Percentiles rank a stretch among this genome's conserved stretches.
These are phyloP conservation scores for Euglossa dilemma DNA, from an alignment of 1,140 invertebrate species.

Conservation along the genomic window DNA sequence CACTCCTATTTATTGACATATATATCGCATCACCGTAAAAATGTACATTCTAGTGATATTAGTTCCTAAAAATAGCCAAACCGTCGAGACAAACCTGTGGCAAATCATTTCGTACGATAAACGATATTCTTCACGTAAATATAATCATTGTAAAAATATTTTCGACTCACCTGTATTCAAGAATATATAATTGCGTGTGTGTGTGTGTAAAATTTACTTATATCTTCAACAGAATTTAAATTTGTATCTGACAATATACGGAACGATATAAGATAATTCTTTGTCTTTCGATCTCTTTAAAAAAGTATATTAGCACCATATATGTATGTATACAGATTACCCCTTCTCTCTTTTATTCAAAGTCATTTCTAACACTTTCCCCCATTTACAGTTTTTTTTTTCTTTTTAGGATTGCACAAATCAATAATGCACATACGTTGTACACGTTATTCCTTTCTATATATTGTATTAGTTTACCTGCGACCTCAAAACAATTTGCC, in stretches of 20 bases:
- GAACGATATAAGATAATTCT: conserved; percentile 25
- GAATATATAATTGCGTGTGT: conserved; percentile 6
- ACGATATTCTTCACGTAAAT: conserved; percentile 34
- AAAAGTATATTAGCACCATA: conserved; percentile 51
- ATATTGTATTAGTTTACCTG: background rate
- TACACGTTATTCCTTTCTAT: background rate
- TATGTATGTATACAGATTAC: conserved; percentile 3
- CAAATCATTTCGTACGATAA: conserved; percentile 60
- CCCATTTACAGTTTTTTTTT: background rate
- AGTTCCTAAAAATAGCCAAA: conserved; percentile 60
- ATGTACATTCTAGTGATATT: conserved; percentile 67
- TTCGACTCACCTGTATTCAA: conserved; percentile 23
- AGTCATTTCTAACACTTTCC: background rate
- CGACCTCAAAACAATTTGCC: conserved; percentile 61
- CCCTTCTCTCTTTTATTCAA: background rate
- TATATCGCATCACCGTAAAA: conserved; percentile 60
- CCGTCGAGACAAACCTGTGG: conserved; percentile 57
- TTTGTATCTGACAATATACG: conserved; percentile 12
- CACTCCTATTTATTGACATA: conserved; percentile 63
- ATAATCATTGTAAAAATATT: conserved; percentile 41
- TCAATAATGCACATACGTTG: conserved; percentile 26
- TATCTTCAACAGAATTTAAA: conserved; percentile 36
- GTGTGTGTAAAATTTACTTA: conserved; percentile 20
- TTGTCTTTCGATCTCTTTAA: conserved; percentile 37
- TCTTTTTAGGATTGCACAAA: conserved; percentile 25